Base-by-base conservation (phyloP, 1,140 invertebrate genomes). In the Lerema accius region DNA sequence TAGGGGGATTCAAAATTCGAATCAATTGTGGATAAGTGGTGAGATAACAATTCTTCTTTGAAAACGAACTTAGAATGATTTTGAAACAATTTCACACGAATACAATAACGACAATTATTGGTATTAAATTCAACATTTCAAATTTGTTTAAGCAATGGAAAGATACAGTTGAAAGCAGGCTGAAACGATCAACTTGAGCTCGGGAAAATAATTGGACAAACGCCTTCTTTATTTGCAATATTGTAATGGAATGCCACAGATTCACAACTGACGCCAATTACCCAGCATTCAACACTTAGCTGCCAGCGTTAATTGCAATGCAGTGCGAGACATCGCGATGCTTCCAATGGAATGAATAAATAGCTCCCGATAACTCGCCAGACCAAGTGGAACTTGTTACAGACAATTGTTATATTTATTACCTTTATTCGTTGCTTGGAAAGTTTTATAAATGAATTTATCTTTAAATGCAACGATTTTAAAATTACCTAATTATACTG, bases 331-430 rank as follows among this genome's bases (percentile, higher is more conserved):
- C 61, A 46, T 59, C 49, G 53, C 59, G 64, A 56, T 62, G 63
- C 72, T 46, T 66, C 72, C 67, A 56, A 69, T 55, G 76, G 77
- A 73, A 80, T 80, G 71, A 78, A 80, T 79, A 79, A 82, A 80
- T 80, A 77, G 71, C 78, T 68, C 62, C 63, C 53, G 63, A 67
- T 69, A 65, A 73, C 62, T 49, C 46, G 26, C 16, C 59, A 50
- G 59, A 40, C 46, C 19, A 16, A 28, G 16, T 42, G 19, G 19
- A 23, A 49, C 11, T 49, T 23, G 9, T 28, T 48, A 10, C 17
- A 7, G 10, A 13, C 17, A 0, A 46, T 19, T 23, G 43, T 46
- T 46, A 11, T 6, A 9, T n/a, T 43, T 7, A 43, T 17, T 7
- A 15, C 42, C 15, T 43, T 16, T 15, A 43, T 43, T 43, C 16